Base-by-base conservation (phyloP, 1,140 invertebrate genomes). In the Lordiphosa stackelbergi region DNA sequence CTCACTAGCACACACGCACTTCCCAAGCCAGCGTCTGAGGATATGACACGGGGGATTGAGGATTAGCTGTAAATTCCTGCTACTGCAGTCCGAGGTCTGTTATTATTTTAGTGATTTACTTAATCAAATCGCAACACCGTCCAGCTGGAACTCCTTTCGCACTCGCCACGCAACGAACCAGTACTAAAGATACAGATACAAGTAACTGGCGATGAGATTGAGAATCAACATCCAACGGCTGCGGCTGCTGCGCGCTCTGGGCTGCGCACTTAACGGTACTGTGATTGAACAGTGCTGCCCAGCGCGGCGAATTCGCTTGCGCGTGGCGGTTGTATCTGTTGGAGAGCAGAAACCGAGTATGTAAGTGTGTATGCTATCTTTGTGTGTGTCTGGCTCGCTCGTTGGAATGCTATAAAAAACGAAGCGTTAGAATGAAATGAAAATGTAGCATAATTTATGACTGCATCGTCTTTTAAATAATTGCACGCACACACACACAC, bases 361-460 rank as follows among this genome's bases (percentile, higher is more conserved):
- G 12, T 12, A 22, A 19, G 36, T 38, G 5, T 41, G 9, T 47
- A 34, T 24, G 53, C 45, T 34, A 12, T 60, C 12, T 34, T 8
- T 65, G 43, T 56, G 56, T 11, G 46, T 66, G 37, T 56, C 62
- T 65, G 47, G 47, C 46, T 22, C 22, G 66, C 66, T 69, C 72
- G 77, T 66, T 75, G 75, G 75, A 81, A 81, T 81, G 75, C 75
- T 58, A 81, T 81, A 81, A 81, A 81, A 81, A 81, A 83, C 77
- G 77, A 81, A 81, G 58, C 77, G 72, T 81, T 81, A 81, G 75
- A 83, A 83, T 72, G 72, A 81, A 81, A 81, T 81, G 75, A 81
- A 81, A 81, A 81, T 81, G 75, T 81, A 81, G 77, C 75, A 81
- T 81, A 81, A 81, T 81, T 81, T 81, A 81, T 81, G 75, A 61